These are phyloP conservation scores for Stenurella melanura DNA, from an alignment of 2,888 invertebrate genomes.

Conservation along the genomic window DNA sequence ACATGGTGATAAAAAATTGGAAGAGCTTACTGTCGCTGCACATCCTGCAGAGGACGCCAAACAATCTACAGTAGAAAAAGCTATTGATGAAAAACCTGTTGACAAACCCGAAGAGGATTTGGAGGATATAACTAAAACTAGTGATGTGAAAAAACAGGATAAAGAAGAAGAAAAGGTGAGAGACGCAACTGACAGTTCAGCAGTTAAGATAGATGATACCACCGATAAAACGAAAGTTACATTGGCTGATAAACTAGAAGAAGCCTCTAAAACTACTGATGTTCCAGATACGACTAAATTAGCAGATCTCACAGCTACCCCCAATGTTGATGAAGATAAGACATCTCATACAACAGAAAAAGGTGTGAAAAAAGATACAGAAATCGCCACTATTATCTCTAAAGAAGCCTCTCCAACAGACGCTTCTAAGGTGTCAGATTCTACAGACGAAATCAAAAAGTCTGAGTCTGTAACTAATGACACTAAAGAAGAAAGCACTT, in stretches of 20 bases:
- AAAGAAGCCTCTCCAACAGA: background rate
- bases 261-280: background rate
- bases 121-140: constrained; percentile 67
- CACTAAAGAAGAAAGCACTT: background rate
- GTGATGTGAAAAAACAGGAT: background rate
- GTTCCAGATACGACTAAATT: background rate
- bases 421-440: background rate
- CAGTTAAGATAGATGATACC: background rate
- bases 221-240: background rate
- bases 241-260: background rate
- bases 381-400: background rate
- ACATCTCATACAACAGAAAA: background rate
- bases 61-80: constrained; percentile 33
- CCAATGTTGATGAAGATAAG: background rate
- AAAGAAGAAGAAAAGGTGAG: constrained; percentile 21
- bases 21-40: constrained; percentile 5
- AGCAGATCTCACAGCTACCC: too few species aligned
- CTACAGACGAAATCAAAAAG: background rate
- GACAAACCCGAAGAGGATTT: constrained; percentile 63
- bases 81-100: constrained; percentile 29
- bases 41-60: constrained; percentile 25
- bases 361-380: background rate
- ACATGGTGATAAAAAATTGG: constrained; percentile 3
- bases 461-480: background rate
- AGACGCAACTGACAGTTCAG: background rate